A percentile compares a stretch with the other conserved stretches of the same genome.
Conservation (phyloP, 2,113 vertebrate genomes). For the Glaucomys volans region DNA sequence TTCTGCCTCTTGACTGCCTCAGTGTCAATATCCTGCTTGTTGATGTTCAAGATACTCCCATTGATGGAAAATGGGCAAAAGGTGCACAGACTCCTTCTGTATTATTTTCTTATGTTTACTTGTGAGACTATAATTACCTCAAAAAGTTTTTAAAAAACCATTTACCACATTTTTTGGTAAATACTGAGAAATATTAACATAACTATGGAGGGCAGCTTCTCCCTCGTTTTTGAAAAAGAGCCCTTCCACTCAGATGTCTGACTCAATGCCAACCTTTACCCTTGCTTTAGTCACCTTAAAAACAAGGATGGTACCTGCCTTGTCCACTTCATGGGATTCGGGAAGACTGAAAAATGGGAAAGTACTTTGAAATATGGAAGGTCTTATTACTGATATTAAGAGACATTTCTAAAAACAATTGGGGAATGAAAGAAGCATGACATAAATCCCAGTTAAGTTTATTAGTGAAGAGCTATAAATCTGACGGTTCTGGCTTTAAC, state of each 20-base stretch:
- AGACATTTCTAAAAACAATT: not conserved
- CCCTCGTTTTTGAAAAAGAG: not conserved
- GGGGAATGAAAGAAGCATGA: not conserved
- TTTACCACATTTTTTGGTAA: not conserved
- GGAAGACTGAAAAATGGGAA: not conserved
- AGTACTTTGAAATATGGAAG: constrained; percentile 22
- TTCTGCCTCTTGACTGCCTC: not conserved
- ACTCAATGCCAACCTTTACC: not conserved
- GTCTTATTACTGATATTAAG: not conserved
- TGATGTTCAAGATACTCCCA: not conserved
- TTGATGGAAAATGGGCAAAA: not conserved
- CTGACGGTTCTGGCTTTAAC: not conserved
- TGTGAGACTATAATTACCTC: not conserved
- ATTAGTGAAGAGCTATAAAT: not conserved
- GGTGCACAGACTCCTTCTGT: not conserved
- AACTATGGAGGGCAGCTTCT: not conserved
- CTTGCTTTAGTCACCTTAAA: not conserved
- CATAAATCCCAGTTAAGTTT: not conserved
- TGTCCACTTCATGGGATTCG: not conserved
- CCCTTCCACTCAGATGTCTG: too few species aligned
- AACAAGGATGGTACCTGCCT: not conserved
- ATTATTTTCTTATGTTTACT: not conserved
- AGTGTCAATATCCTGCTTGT: not conserved
- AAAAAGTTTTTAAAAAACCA: not conserved
- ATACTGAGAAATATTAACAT: not conserved